A percentile compares a stretch with the other conserved stretches of the same genome.
phyloP scores from a whole-genome alignment of 1,140 invertebrate species.

The Panagrolaimus sp. region DNA sequence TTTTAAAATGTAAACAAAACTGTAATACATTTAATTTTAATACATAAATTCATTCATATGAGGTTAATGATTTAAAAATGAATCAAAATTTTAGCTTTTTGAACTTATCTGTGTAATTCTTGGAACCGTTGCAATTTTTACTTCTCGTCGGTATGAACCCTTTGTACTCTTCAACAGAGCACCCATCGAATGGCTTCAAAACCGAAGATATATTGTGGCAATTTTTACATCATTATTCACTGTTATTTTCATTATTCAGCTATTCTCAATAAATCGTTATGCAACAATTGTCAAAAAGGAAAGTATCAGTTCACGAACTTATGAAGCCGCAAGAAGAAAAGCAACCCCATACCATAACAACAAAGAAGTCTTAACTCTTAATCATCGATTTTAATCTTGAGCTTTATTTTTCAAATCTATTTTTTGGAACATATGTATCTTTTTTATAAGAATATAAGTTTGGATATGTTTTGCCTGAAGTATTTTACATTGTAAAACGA shows the following conservation, averaged over 20 bases:
- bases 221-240: neutral
- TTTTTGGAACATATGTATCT: too few species aligned
- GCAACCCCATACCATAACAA: conserved; percentile 2
- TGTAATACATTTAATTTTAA: too few species aligned
- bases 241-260: neutral
- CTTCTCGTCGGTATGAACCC: neutral
- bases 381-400: too few species aligned
- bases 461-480: too few species aligned
- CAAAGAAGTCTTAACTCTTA: neutral
- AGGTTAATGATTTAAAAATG: too few species aligned
- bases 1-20: too few species aligned
- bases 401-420: too few species aligned
- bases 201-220: neutral
- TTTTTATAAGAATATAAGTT: too few species aligned
- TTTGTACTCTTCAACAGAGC: neutral
- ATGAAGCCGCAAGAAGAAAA: neutral
- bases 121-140: neutral
- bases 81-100: neutral
- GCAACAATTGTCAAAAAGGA: neutral
- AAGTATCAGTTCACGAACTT: neutral
- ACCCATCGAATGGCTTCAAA: conserved; percentile 8
- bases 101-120: neutral
- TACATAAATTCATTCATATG: too few species aligned
- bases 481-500: too few species aligned
- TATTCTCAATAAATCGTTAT: neutral